Evolutionary conservation across 2,888 invertebrate genomes (phyloP).

Genomic region (Conistra vaccinii): DNA sequence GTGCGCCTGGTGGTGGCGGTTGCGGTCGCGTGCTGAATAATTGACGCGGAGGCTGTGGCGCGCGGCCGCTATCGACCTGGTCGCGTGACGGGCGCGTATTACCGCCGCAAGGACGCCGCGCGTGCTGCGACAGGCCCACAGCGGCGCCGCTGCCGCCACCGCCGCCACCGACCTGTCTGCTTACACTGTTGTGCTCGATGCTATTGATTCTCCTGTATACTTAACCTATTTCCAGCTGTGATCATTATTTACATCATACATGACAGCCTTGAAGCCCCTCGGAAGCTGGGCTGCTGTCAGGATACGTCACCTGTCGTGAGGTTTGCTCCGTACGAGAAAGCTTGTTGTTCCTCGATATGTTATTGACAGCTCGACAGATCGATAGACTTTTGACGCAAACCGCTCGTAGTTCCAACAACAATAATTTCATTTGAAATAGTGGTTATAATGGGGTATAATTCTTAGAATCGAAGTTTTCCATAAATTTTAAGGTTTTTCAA

Average conservation of each 20-base stretch:
- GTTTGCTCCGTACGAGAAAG: slow-evolving; percentile 18
- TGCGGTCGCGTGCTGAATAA: slow-evolving; percentile 87
- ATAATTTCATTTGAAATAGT: slow-evolving; percentile 34
- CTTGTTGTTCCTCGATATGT: slow-evolving; percentile 47
- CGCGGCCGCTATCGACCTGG: slow-evolving; percentile 90
- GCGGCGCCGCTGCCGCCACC: slow-evolving; percentile 74
- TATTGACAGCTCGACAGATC: slow-evolving; percentile 52
- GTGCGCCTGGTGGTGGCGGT: slow-evolving; percentile 79
- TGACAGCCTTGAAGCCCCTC: slow-evolving; percentile 23
- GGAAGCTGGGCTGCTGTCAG: slow-evolving; percentile 41
- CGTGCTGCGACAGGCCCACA: slow-evolving; percentile 85
- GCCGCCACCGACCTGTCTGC: slow-evolving; percentile 71
- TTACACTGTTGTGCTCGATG: slow-evolving; percentile 65
- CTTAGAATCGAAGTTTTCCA: slow-evolving; percentile 21
- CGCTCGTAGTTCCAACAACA: slow-evolving; percentile 35
- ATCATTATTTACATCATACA: slow-evolving; percentile 56
- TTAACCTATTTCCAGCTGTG: slow-evolving; percentile 59
- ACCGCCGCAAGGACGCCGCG: slow-evolving; percentile 88
- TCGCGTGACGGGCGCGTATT: slow-evolving; percentile 87
- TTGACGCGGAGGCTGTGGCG: slow-evolving; percentile 87
- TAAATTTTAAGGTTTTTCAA: slow-evolving; percentile 17
- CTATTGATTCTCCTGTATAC: slow-evolving; percentile 58
- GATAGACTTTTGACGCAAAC: slow-evolving; percentile 57
- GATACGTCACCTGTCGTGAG: slow-evolving; percentile 16
- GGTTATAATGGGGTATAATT: slow-evolving; percentile 15